Percentiles rank a stretch among this genome's conserved stretches.
Evolutionary conservation across 2,113 vertebrate species (phyloP).

Genomic region (Lepisosteus oculatus): DNA sequence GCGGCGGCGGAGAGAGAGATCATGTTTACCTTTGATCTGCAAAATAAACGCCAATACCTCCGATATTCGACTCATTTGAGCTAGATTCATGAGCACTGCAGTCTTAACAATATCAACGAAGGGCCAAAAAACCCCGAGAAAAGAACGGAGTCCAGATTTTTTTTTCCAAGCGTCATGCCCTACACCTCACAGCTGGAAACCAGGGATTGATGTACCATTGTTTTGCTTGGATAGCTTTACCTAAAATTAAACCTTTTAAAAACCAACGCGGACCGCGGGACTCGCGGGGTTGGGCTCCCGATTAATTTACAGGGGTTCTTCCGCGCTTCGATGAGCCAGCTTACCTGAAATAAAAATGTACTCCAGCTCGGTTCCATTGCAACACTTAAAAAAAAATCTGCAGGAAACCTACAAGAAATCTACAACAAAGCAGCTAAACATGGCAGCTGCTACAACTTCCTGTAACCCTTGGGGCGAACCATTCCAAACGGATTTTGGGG

Average conservation of each 20-base stretch:
- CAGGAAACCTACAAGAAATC: conserved; percentile 74
- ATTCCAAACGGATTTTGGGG: conserved; percentile 41
- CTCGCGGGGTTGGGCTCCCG: background rate
- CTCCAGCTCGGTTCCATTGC: conserved; percentile 86
- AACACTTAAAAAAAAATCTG: conserved; percentile 60
- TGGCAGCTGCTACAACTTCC: conserved; percentile 82
- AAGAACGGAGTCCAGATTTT: conserved; percentile 17
- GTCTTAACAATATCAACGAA: background rate
- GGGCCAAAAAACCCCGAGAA: background rate
- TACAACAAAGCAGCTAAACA: conserved; percentile 84
- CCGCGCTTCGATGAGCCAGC: conserved; percentile 24
- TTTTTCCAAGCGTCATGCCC: conserved; percentile 50
- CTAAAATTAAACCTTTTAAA: conserved; percentile 41
- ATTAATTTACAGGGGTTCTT: conserved; percentile 23
- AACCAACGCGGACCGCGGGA: conserved; percentile 27
- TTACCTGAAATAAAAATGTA: conserved; percentile 85
- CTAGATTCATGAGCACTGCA: background rate
- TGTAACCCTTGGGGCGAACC: conserved; percentile 71
- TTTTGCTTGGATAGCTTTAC: conserved; percentile 53
- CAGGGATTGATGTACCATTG: conserved; percentile 65
- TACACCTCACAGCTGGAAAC: conserved; percentile 72
- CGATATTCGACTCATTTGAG: background rate
- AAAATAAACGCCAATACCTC: background rate
- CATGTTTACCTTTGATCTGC: conserved; percentile 42
- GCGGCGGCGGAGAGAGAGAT: conserved; percentile 45